phyloP scores from a whole-genome alignment of 2,888 invertebrate genomes.

The Micoletzkya japonica region DNA sequence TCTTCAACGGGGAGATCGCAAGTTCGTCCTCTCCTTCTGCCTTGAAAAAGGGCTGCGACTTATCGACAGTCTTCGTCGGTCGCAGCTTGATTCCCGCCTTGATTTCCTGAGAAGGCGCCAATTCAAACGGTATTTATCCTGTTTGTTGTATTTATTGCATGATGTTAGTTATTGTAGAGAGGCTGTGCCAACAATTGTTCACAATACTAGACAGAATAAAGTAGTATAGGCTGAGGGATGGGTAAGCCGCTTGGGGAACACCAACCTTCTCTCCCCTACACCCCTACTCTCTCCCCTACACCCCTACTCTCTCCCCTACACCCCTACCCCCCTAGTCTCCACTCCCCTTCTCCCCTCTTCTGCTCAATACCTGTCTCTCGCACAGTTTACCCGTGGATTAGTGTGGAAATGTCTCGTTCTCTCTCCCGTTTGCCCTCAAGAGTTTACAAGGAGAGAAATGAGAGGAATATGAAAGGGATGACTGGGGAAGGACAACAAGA shows the following conservation, averaged over 20 bases:
- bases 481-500: neutral
- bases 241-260: no score
- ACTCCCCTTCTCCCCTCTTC: neutral
- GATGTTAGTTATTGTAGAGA: no score
- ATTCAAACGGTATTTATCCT: no score
- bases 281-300: neutral
- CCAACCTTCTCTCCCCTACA: neutral
- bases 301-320: neutral
- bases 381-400: neutral
- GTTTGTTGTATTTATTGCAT: no score
- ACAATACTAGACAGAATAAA: no score
- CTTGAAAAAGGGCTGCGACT: conserved; percentile 5
- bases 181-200: no score
- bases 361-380: neutral
- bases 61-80: conserved; percentile 8
- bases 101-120: conserved; percentile 16
- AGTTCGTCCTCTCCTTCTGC: conserved; percentile 9
- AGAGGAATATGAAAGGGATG: neutral
- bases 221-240: no score
- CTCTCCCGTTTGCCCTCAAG: neutral
- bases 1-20: neutral
- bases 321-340: neutral
- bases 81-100: conserved; percentile 23
- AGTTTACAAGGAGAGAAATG: neutral
- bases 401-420: no score